Base-by-base conservation (phyloP, 2,888 invertebrate genomes). In the Venustoraphidia nigricollis region DNA sequence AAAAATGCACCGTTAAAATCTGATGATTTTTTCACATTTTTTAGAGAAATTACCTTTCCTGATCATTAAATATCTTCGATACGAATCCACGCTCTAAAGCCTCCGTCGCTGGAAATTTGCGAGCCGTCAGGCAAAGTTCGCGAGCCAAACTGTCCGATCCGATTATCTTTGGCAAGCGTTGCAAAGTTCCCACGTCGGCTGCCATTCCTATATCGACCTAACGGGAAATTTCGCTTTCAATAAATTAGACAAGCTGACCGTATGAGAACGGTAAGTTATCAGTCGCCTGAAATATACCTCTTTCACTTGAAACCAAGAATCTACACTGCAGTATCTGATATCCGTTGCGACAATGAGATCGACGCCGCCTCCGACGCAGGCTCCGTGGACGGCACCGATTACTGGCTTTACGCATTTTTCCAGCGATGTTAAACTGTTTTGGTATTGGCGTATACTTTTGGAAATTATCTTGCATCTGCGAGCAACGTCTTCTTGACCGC, bases 141-240 rank as follows among this genome's bases (percentile, higher is more conserved):
- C 94, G 72, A 0, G 79, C 86, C 52, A 90, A 70, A 54, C 95
- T 93, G 37, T 87, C 81, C 58, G 82, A 94, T 13, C 93, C 92
- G 35, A 96, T 74, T 3, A 89, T 75, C 71, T 90, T 94, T 2
- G 96, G 96, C 11, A 98, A 67, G 52, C 96, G 76, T 64, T 97
- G 97, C 38, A 98, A 67, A 0, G 87, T 83, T 1, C 98, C 98
- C 0, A 97, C 88, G 70, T 98, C 98, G 4, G 97, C 93, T 4
- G 96, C 93, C 66, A 98, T 71, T 0, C 97, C 97, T 47, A 83
- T 70, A 37, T 80, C 80, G 0, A 83, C 77, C 65, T 65, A 46
- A 10, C 50, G 42, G 40, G 13, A 36, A 34, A 11, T 46, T 44
- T 34, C 35, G 14, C 13, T 13, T n/a, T 34, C 10, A 42, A 27